Base-by-base conservation (phyloP, 1,140 invertebrate species). In the Diploscapter pachys region DNA sequence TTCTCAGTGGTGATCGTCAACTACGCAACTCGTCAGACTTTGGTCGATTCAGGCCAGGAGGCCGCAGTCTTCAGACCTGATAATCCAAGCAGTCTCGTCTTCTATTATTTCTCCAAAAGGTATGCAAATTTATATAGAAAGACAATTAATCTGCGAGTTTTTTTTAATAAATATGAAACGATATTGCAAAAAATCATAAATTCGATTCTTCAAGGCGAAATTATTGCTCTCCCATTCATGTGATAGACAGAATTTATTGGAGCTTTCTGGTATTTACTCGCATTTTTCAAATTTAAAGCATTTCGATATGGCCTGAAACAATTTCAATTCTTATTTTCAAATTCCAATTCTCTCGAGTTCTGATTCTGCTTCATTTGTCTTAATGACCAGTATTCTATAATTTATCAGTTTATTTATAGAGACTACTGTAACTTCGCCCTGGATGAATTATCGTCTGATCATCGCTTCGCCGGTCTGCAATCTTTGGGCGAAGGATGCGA, bases 1-100 rank as follows among this genome's bases (percentile, higher is more conserved):
- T 72, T 82, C 63, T 73, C 78, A 6, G 49, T 78, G 53, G 81
- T 80, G 3, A 74, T 82, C 56, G 81, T 82, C 4, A 56, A 68
- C 9, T 57, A 49, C 53, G 9, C 56, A 4, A 11, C 51, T 4
- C 6, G 52, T 4, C 62, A 66, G 50, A 72, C 75, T 3, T 56
- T 72, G 2, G 63, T 69, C 9, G 57, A 65, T 52, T 57, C 74
- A 31, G 76, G 69, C 4, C 51, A 66, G 11, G 49, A 63, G n/a
- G n/a, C 31, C n/a, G 63, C 72, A 4, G n/a, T 76, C 0, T 64
- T 8, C 6, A 8, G 66, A 2, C 31, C 63, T 3, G 5, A 65
- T 3, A 72, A 76, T 11, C 74, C 56, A 31, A 31, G 31, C 31
- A 31, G 31, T 50, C 57, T 72, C 9, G 57, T 69, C 3, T 61